A percentile compares a stretch with the other conserved stretches of the same genome.
phyloP scores from a whole-genome alignment of 2,113 vertebrate species.

The Diadophis punctatus region DNA sequence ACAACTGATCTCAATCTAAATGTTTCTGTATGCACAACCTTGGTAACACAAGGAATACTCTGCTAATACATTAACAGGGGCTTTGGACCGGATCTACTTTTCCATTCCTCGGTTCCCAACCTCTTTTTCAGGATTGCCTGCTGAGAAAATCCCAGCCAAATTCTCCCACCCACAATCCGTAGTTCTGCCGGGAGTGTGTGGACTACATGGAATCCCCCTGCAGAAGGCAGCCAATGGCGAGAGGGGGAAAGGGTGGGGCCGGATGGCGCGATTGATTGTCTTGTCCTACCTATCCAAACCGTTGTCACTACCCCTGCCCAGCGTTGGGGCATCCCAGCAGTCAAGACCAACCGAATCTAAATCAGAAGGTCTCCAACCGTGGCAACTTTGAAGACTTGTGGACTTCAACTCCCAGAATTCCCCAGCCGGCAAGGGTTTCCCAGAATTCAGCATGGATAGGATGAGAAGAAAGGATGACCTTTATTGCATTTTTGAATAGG shows the following conservation, averaged over 20 bases:
- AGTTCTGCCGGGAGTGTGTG: fast-evolving
- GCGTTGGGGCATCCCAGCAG: not conserved
- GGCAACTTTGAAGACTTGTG: not conserved
- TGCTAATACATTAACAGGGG: no score
- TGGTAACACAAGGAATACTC: no score
- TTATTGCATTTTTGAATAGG: not conserved
- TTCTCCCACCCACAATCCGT: not conserved
- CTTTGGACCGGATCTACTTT: not conserved
- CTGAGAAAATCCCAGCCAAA: not conserved
- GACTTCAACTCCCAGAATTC: not conserved
- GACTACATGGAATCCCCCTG: not conserved
- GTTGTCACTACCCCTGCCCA: not conserved
- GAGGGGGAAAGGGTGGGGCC: not conserved
- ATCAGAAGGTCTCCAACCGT: not conserved
- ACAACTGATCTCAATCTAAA: no score
- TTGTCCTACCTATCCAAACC: not conserved
- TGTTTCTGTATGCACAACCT: no score
- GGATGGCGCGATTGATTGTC: not conserved
- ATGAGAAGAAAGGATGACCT: not conserved
- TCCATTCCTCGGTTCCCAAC: not conserved
- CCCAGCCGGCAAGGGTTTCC: not conserved
- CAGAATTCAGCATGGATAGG: not conserved
- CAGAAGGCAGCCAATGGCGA: not conserved
- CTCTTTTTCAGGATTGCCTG: not conserved
- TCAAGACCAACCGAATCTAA: not conserved